phyloP scores from a whole-genome alignment of 2,888 invertebrate genomes.

The Xestoiulus laeticollis region DNA sequence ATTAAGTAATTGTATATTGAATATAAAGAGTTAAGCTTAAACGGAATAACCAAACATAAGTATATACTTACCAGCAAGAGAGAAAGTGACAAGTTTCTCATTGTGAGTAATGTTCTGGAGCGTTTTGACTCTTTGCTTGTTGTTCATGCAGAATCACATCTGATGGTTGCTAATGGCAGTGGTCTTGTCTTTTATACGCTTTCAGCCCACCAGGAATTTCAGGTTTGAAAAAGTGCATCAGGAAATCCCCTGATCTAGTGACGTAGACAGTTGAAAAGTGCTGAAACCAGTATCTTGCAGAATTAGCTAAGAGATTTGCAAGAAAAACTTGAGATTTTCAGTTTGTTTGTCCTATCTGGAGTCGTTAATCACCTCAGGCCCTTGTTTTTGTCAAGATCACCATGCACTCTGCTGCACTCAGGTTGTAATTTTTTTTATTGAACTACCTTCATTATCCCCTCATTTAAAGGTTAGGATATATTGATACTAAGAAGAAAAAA shows the following conservation, averaged over 20 bases:
- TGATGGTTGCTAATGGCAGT: neutral
- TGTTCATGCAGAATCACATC: neutral
- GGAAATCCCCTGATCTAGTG: neutral
- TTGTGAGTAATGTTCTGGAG: neutral
- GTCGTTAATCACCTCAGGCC: neutral
- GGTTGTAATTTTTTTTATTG: neutral
- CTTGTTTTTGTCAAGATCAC: neutral
- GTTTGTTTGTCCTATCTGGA: neutral
- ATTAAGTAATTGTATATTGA: too few species aligned
- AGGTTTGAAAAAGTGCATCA: neutral
- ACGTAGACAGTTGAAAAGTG: neutral
- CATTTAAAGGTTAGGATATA: neutral
- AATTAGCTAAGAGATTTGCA: neutral
- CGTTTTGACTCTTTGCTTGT: neutral
- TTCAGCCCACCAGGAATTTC: neutral
- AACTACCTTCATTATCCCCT: neutral
- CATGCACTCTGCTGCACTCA: neutral
- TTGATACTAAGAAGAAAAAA: too few species aligned
- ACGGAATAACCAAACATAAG: neutral
- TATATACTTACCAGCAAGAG: neutral
- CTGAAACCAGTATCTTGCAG: neutral
- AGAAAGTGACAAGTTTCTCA: neutral
- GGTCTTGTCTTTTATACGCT: conserved; percentile 22
- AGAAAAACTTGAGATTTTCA: neutral
- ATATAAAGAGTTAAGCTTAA: too few species aligned